Evolutionary conservation across 1,140 invertebrate genomes (phyloP), one percentile per base, ranked within the genome.

Genomic region (Oscheius sp.): DNA sequence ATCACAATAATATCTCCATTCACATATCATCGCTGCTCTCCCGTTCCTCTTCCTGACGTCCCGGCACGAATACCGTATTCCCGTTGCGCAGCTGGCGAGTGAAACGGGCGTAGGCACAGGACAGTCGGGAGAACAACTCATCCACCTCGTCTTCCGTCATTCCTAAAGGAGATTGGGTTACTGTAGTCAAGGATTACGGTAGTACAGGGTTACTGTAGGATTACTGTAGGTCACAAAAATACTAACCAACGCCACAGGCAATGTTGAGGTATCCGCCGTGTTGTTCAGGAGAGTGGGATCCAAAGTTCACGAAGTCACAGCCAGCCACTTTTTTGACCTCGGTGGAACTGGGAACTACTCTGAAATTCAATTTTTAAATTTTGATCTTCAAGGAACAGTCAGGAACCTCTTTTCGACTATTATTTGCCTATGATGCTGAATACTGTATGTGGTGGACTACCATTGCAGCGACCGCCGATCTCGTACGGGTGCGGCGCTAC

Each of bases 231-330:
- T 66, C 20, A 20, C 23, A 64, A 28, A 10, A 4, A 29, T 13
- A 3, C 73, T 64, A n/a, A 74, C 73, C 73, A 18, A 75, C 38
- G 20, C 58, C 73, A 66, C 76, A 77, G 0, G 76, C 76, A 35
- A 77, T 46, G 35, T 77, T 77, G 20, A 77, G 13, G 52, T 77
- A 77, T 20, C 76, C 75, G 7, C 49, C 66, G 38, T 77, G 73
- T 32, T 76, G 67, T 49, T 77, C 76, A 23, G 38, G 15, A 18
- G 74, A 58, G 49, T 77, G 76, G 31, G 67, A 71, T 4, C 76
- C 76, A 28, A 71, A 77, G 31, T 77, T 77, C 7, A 62, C 28
- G 26, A 77, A 77, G 28, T 77, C 76, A 55, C 59, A 71, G 52
- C 45, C 45, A 42, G 58, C 10, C 35, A 64, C 64, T 46, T 35